Evolutionary conservation across 2,888 invertebrate genomes (phyloP).

Genomic region (Stegophylla sp.): DNA sequence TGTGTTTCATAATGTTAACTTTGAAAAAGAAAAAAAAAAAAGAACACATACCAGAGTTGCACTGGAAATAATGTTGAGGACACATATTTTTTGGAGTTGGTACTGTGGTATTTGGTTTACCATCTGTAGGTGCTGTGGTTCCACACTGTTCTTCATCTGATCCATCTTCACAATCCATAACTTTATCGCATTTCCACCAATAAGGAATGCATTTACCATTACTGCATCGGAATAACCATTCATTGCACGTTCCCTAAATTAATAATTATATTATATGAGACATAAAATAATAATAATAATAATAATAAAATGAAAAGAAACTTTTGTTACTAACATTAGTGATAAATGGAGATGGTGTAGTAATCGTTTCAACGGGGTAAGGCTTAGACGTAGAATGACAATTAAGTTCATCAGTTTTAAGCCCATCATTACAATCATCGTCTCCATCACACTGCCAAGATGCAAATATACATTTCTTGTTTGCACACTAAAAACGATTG

Average conservation of each 20-base stretch:
- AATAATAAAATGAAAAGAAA: background rate
- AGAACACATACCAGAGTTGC: slow-evolving; percentile 51
- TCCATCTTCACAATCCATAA: slow-evolving; percentile 78
- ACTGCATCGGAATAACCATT: slow-evolving; percentile 81
- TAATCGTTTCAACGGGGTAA: slow-evolving; percentile 63
- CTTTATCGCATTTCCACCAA: slow-evolving; percentile 80
- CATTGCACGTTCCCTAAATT: slow-evolving; percentile 68
- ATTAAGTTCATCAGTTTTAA: slow-evolving; percentile 74
- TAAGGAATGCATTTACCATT: slow-evolving; percentile 76
- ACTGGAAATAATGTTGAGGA: slow-evolving; percentile 61
- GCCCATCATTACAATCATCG: slow-evolving; percentile 69
- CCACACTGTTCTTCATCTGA: slow-evolving; percentile 75
- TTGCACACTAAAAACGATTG: slow-evolving; percentile 61
- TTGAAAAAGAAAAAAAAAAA: too few species aligned
- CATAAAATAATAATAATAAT: background rate
- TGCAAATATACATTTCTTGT: slow-evolving; percentile 68
- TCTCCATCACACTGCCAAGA: slow-evolving; percentile 72
- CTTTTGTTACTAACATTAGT: slow-evolving; percentile 37
- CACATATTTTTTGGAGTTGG: slow-evolving; percentile 61
- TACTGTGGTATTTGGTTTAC: slow-evolving; percentile 63
- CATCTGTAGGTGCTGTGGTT: slow-evolving; percentile 61
- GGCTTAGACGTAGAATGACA: slow-evolving; percentile 72
- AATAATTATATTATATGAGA: slow-evolving; percentile 29
- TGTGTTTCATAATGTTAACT: slow-evolving; percentile 66
- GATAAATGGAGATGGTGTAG: slow-evolving; percentile 18